A percentile compares a stretch with the other conserved stretches of the same genome.
phyloP scores from a whole-genome alignment of 92 coral and sea anemone species.

The Blastomussa wellsi region DNA sequence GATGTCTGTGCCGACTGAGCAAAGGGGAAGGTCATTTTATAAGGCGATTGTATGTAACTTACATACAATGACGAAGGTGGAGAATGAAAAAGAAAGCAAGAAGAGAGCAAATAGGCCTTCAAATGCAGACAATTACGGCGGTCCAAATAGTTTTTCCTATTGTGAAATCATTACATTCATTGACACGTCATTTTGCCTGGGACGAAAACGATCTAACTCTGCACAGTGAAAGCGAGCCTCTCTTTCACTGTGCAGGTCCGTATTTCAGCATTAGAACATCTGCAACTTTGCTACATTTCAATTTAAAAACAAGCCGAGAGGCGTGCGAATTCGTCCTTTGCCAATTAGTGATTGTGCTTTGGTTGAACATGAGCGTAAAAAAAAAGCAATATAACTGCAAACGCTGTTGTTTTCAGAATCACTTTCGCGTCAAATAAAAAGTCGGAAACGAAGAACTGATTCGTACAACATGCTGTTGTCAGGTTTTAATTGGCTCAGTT shows the following conservation, averaged over 20 bases:
- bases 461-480: background rate
- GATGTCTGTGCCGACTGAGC: background rate
- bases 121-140: conserved; percentile 22
- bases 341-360: background rate
- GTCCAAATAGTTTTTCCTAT: background rate
- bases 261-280: background rate
- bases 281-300: background rate
- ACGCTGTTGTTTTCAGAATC: no score
- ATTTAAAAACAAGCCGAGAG: background rate
- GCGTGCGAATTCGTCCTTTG: background rate
- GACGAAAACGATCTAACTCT: background rate
- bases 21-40: background rate
- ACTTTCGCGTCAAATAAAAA: no score
- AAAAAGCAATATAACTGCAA: no score
- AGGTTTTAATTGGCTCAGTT: background rate
- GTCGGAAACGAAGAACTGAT: no score
- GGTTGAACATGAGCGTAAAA: background rate
- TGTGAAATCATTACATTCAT: background rate
- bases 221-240: background rate
- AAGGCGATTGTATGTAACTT: background rate
- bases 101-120: conserved; percentile 16
- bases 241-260: background rate
- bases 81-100: background rate
- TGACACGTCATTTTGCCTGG: conserved; percentile 19
- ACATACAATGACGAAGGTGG: background rate